Evolutionary conservation across 2,797 vertebrate genomes (phyloP), one percentile per base, ranked within the genome.

Genomic region (Knipowitschia caucasica): DNA sequence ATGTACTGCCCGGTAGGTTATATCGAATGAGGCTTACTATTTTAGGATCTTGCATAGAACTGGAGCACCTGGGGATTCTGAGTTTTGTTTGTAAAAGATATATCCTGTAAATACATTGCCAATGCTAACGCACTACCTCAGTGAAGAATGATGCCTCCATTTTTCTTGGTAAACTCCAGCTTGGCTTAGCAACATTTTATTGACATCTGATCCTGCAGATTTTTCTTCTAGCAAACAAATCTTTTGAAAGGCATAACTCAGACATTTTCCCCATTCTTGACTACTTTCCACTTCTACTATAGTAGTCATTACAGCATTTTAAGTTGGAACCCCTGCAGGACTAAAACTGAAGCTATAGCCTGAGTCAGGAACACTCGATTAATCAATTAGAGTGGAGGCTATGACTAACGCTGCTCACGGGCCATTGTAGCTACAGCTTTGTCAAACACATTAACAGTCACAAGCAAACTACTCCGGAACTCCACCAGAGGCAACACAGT

Each of bases 391-490:
- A 54, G 38, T 67, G 67, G 35, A 27, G 53, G 36, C 68, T 71
- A 70, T 86, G 80, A 83, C 53, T 75, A 73, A 75, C 42, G 33
- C 61, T 64, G 54, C 72, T 65, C 18, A 43, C 53, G 60, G 67
- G 63, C 59, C n/a, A 56, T 33, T 57, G 61, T 63, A 45, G 70
- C 67, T 59, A 69, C 62, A 62, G 71, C 59, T 85, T 80, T 85
- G 82, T 88, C 86, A 86, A 75, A 78, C 51, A 63, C 49, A 17
- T 53, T 87, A 59, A 78, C 55, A 62, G 64, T 82, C 82, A 83
- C 50, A 43, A 52, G 15, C 50, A 74, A 64, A 59, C 33, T 67
- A 57, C 44, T 60, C 62, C 65, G 58, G 44, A 67, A 71, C 61
- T 49, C 50, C 46, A 58, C 83, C 57, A 30, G 44, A 63, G 62